Conservation (phyloP, 1,140 invertebrate genomes). For the Sesamia nonagrioides region DNA sequence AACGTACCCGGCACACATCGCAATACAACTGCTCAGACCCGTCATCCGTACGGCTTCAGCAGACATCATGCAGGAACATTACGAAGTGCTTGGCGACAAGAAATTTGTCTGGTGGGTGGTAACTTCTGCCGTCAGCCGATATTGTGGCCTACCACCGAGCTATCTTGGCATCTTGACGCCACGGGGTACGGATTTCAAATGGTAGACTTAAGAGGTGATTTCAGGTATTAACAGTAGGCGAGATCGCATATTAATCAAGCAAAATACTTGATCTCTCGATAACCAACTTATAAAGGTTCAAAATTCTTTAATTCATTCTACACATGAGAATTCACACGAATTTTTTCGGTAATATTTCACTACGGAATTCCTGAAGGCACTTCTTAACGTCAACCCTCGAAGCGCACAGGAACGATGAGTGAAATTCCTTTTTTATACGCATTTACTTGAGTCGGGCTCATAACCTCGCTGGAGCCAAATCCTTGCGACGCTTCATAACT, state of each 20-base stretch:
- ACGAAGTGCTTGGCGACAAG: no score
- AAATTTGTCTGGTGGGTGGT: no score
- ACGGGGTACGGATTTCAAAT: no score
- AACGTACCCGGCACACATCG: no score
- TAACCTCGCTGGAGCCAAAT: conserved; percentile 31
- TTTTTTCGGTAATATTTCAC: conserved; percentile 40
- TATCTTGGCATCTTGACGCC: no score
- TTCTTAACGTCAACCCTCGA: conserved; percentile 35
- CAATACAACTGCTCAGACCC: no score
- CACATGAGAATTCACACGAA: conserved; percentile 37
- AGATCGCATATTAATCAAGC: not conserved
- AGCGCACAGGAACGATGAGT: conserved; percentile 34
- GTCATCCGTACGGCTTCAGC: no score
- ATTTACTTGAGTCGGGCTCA: conserved; percentile 34
- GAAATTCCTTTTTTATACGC: conserved; percentile 49
- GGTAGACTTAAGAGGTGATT: no score
- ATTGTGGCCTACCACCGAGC: no score
- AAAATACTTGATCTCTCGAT: not conserved
- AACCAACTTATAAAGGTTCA: not conserved
- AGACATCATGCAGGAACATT: no score
- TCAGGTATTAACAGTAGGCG: no score
- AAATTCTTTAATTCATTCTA: conserved; percentile 17
- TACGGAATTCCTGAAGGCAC: conserved; percentile 20
- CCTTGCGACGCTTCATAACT: conserved; percentile 42
- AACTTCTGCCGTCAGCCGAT: no score